Evolutionary conservation across 2,797 vertebrate genomes (phyloP), one percentile per base, ranked within the genome.

Genomic region (Scolopax rusticola): DNA sequence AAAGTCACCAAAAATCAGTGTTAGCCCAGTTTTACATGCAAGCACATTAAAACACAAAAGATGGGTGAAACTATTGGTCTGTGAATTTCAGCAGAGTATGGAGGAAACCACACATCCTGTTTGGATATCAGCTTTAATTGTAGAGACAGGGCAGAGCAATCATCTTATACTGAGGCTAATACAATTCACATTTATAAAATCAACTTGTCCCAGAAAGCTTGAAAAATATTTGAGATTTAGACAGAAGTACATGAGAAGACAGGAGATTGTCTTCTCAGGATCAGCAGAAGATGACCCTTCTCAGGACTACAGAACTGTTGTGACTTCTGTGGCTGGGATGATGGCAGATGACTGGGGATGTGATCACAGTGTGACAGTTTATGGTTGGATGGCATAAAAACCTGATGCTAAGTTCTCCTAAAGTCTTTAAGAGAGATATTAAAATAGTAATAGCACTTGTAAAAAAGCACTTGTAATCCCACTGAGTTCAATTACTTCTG

Each of bases 371-470:
- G 18, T 57, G 71, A 71, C 67, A 88, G 70, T 78, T 92, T 65
- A 92, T 0, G 0, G n/a, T 38, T 78, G 3, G 0, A 75, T 68
- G 18, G 18, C 65, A 61, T 86, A 84, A 90, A 90, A 90, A 7
- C 61, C 48, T 47, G 23, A 81, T 78, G 8, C 47, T 78, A 69
- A 84, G 32, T 94, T 92, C 92, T 86, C 45, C 50, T 48, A 12
- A 93, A 81, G 77, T 54, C 68, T 91, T 92, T 82, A 83, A 89
- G 63, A 70, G 15, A 77, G 70, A 30, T 92, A 89, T 70, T 87
- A 87, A 95, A 95, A 90, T 59, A 84, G 47, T 65, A 91, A 85
- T 50, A 87, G 74, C 33, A 75, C 36, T 36, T 36, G 36, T 36
- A 36, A 36, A 36, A 36, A 36, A 90, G 20, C 41, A 33, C 59